Percentiles rank a stretch among this genome's conserved stretches.
Conservation (phyloP, 2,888 invertebrate species). For the Dexiosoma caninum region DNA sequence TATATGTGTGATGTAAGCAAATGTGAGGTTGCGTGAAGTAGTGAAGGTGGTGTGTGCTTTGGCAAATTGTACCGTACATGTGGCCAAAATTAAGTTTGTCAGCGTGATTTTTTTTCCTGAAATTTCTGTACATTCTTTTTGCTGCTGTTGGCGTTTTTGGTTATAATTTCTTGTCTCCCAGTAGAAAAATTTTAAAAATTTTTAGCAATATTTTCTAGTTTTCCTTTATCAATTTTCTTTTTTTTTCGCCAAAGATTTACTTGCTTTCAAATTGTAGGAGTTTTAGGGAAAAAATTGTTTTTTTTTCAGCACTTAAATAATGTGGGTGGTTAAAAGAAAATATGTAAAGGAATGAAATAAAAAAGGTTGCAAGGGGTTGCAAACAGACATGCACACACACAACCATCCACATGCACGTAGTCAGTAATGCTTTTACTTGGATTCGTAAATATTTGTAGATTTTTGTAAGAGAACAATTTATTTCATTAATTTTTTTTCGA, state of each 20-base stretch:
- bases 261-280: slow-evolving; percentile 15
- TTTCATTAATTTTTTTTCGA: background rate
- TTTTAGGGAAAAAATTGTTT: slow-evolving; percentile 10
- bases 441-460: slow-evolving; percentile 3
- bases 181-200: slow-evolving; percentile 54
- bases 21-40: background rate
- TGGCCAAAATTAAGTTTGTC: slow-evolving; percentile 16
- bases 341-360: slow-evolving; percentile 1
- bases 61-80: background rate
- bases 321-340: slow-evolving; percentile 6
- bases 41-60: background rate
- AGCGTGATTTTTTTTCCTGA: slow-evolving; percentile 6
- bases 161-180: slow-evolving; percentile 38
- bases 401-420: background rate
- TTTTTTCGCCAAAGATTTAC: slow-evolving; percentile 2
- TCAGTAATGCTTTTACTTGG: background rate
- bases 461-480: slow-evolving; percentile 3
- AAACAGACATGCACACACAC: background rate
- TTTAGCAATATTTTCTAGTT: slow-evolving; percentile 30
- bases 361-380: slow-evolving; percentile 28
- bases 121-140: slow-evolving; percentile 2
- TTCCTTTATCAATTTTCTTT: background rate
- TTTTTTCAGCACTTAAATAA: slow-evolving; percentile 18
- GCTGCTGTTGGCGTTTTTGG: background rate
- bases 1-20: background rate